phyloP scores from a whole-genome alignment of 2,113 vertebrate species.

The Lathamus discolor region DNA sequence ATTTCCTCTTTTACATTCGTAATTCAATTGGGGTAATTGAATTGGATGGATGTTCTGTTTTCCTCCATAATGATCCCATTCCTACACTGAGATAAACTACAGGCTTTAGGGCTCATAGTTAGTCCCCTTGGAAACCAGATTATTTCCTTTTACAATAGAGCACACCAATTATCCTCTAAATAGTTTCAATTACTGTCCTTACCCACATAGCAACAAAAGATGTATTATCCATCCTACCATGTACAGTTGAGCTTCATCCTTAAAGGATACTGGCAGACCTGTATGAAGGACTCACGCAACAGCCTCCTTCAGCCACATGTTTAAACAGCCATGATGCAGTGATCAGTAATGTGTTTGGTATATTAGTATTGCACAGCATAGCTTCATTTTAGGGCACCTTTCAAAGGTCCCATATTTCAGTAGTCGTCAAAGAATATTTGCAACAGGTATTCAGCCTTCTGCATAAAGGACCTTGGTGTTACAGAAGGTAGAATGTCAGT shows the following conservation, averaged over 20 bases:
- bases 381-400: not conserved
- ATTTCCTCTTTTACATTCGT: constrained; percentile 50
- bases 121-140: constrained; percentile 46
- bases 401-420: not conserved
- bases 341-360: not conserved
- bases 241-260: constrained; percentile 19
- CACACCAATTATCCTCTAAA: constrained; percentile 53
- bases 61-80: constrained; percentile 19
- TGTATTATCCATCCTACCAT: constrained; percentile 40
- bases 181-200: constrained; percentile 36
- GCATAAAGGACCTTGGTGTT: not conserved
- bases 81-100: constrained; percentile 31
- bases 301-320: not conserved
- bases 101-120: constrained; percentile 38
- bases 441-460: not conserved
- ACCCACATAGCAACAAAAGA: constrained; percentile 47
- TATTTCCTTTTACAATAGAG: constrained; percentile 44
- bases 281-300: not conserved
- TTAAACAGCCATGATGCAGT: not conserved
- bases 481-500: not conserved
- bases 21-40: constrained; percentile 51
- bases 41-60: constrained; percentile 28
- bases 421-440: not conserved
- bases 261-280: not conserved
- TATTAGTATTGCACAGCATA: not conserved